Conservation (phyloP, 2,113 vertebrate species). For the Sylvia atricapilla region DNA sequence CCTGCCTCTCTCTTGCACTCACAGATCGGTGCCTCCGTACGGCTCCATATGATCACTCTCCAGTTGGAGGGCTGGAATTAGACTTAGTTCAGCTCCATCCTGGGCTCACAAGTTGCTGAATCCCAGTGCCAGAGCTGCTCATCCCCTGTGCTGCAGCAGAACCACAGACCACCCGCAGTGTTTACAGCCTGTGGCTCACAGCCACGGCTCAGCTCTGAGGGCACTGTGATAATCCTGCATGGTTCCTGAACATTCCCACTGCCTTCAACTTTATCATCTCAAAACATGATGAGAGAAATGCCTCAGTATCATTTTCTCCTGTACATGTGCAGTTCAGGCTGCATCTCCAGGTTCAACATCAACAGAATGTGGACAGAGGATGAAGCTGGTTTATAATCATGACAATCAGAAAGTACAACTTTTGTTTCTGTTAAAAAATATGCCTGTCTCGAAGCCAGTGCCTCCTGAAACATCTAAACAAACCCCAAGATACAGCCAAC, state of each 20-base stretch:
- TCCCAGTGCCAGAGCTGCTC: background rate
- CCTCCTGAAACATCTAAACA: background rate
- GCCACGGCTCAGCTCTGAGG: fast-evolving
- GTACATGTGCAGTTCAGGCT: background rate
- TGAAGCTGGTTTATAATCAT: background rate
- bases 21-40: fast-evolving
- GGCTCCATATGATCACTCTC: fast-evolving
- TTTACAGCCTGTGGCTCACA: background rate
- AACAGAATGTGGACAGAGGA: background rate
- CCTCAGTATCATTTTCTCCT: background rate
- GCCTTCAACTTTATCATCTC: background rate
- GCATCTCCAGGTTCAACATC: background rate
- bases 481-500: background rate
- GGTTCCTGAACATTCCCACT: background rate
- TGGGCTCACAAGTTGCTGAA: background rate
- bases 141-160: background rate
- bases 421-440: background rate
- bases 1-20: background rate
- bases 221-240: background rate
- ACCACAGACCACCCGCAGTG: background rate
- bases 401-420: background rate
- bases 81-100: background rate
- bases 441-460: background rate
- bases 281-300: background rate
- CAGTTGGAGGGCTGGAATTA: background rate